Conservation (phyloP, 2,797 vertebrate species). For the Nyctibius grandis region DNA sequence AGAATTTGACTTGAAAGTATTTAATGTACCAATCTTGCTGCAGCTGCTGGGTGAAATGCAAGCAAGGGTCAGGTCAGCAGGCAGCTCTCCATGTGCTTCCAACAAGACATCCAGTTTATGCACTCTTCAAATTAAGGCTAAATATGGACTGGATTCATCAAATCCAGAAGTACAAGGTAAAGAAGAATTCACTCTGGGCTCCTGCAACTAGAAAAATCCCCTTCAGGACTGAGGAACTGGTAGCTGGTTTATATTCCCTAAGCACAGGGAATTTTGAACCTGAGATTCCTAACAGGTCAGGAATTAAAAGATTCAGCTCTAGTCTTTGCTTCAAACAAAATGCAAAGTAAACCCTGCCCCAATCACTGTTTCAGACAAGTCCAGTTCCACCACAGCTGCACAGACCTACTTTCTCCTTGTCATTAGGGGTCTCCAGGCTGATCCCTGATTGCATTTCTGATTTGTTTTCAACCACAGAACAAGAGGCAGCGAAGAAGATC, state of each 20-base stretch:
- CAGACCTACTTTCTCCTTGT: background rate
- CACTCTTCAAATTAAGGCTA: background rate
- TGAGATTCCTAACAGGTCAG: background rate
- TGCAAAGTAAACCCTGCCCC: background rate
- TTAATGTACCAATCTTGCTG: background rate
- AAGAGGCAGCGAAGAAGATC: background rate
- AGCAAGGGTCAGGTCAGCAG: background rate
- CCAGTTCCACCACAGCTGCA: background rate
- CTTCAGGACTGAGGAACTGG: background rate
- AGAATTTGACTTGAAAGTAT: background rate
- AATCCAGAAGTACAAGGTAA: background rate
- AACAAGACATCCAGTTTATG: background rate
- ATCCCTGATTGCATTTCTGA: background rate
- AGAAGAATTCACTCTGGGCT: background rate
- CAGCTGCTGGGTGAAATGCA: conserved; percentile 1
- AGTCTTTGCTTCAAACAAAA: background rate
- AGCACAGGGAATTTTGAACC: background rate
- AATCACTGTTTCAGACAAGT: background rate
- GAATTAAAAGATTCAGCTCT: background rate
- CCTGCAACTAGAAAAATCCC: background rate
- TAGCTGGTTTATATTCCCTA: background rate
- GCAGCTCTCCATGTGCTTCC: background rate
- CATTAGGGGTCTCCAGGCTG: background rate
- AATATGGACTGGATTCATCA: background rate
- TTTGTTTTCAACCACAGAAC: background rate